phyloP scores from a whole-genome alignment of 1,140 invertebrate genomes.

The Apis florea region DNA sequence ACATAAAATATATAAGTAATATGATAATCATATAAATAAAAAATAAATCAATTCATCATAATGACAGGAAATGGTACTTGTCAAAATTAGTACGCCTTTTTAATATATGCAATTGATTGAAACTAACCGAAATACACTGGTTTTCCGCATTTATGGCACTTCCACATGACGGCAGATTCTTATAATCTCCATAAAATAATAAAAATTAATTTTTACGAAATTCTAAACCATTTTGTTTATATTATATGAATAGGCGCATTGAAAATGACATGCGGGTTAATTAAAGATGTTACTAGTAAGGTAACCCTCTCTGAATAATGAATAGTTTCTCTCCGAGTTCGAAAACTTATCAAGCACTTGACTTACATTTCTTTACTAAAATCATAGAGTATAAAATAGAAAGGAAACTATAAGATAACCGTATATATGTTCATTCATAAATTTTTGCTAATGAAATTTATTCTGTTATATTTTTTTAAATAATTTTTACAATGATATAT shows the following conservation, averaged over 20 bases:
- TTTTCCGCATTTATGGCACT: conserved; percentile 93
- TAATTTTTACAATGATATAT: not conserved
- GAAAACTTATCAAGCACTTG: conserved; percentile 36
- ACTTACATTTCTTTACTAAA: conserved; percentile 26
- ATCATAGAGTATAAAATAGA: not conserved
- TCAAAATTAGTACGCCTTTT: conserved; percentile 46
- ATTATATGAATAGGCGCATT: conserved; percentile 33
- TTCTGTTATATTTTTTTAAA: not conserved
- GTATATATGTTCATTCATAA: not conserved
- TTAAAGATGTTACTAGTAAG: conserved; percentile 55
- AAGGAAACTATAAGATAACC: not conserved
- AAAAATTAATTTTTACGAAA: conserved; percentile 3
- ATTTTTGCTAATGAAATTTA: not conserved
- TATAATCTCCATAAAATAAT: conserved; percentile 16
- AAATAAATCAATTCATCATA: conserved; percentile 16
- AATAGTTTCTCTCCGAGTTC: conserved; percentile 24
- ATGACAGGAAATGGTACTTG: conserved; percentile 45
- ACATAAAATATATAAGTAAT: not conserved
- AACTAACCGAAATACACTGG: conserved; percentile 91
- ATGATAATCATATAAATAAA: not conserved
- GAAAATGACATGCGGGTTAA: conserved; percentile 60
- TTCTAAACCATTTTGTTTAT: conserved; percentile 64
- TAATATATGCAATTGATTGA: conserved; percentile 44
- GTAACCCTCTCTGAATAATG: conserved; percentile 43
- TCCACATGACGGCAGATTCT: conserved; percentile 84